Conservation (phyloP, 1,140 invertebrate species). For the Microplitis demolitor region DNA sequence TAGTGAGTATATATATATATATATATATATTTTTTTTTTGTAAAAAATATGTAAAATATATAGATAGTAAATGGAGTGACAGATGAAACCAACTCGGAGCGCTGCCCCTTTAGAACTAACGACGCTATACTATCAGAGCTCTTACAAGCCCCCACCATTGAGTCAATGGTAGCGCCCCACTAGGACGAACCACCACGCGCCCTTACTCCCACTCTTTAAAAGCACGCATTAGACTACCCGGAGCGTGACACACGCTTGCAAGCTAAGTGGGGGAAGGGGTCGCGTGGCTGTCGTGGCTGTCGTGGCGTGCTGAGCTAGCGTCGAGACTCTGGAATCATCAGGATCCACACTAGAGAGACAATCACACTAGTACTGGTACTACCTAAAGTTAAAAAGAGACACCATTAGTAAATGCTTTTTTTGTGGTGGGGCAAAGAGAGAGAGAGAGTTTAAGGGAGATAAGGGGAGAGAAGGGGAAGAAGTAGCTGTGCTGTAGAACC, state of each 20-base stretch:
- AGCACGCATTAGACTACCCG: conserved; percentile 51
- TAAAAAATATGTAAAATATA: not conserved
- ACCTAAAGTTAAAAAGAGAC: too few species aligned
- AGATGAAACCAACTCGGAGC: conserved; percentile 35
- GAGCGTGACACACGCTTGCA: conserved; percentile 53
- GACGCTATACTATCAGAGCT: conserved; percentile 36
- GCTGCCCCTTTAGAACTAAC: conserved; percentile 55
- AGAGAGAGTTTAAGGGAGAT: not conserved
- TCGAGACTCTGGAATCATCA: conserved; percentile 8
- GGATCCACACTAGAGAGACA: not conserved
- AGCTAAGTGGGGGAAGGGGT: conserved; percentile 48
- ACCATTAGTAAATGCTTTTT: too few species aligned
- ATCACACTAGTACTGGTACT: too few species aligned
- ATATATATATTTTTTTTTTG: too few species aligned
- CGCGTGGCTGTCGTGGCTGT: conserved; percentile 53
- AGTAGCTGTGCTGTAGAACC: not conserved
- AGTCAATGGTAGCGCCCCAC: conserved; percentile 26
- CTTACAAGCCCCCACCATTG: conserved; percentile 38
- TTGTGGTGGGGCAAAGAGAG: not conserved
- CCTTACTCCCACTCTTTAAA: conserved; percentile 46
- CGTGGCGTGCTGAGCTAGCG: conserved; percentile 30
- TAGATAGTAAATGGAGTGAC: not conserved
- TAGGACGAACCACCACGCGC: conserved; percentile 49
- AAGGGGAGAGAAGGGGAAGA: not conserved
- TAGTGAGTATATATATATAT: too few species aligned